Evolutionary conservation across 2,113 vertebrate species (phyloP), one percentile per base, ranked within the genome.

Genomic region (Psettodes erumei): DNA sequence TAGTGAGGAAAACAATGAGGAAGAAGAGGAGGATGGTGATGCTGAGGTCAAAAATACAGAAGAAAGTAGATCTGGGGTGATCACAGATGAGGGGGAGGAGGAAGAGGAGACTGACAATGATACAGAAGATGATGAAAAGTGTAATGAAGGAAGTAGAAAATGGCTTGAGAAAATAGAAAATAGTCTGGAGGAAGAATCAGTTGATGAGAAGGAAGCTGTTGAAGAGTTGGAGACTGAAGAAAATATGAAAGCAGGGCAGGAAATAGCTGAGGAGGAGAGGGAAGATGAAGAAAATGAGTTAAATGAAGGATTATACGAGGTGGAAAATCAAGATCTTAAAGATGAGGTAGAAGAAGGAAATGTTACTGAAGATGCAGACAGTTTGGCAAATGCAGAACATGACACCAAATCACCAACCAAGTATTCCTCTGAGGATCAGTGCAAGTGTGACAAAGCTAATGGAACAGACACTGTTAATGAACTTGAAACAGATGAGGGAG

Each of bases 371-470:
- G 35, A 80, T 32, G 13, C 4, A 19, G 65, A 47, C 8, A 56
- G 30, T 61, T 9, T 10, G 10, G 18, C 33, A 40, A 38, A 71
- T 27, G 2, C 9, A 13, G 64, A 77, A 33, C 23, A 71, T 37
- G 1, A 47, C 48, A 75, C 88, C 42, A 74, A 75, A 71, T 85
- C 69, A 16, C 37, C 62, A 43, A 62, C 48, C 2, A 73, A 79
- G 54, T 27, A 32, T 71, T 88, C 74, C 16, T 66, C 76, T 6
- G 83, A 87, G 56, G 81, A 58, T 19, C 82, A 50, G 28, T 86
- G 73, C 74, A 86, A 77, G 27, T 62, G 80, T 16, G 77, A 85
- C 3, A 87, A 88, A 64, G 75, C 69, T 23, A 62, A 74, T 0
- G 79, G 67, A 18, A 73, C 48, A 47, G 79, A 90, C 30, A 64